Percentiles rank a stretch among this genome's conserved stretches.
phyloP scores from a whole-genome alignment of 2,888 invertebrate species.

The Clanis bilineata region DNA sequence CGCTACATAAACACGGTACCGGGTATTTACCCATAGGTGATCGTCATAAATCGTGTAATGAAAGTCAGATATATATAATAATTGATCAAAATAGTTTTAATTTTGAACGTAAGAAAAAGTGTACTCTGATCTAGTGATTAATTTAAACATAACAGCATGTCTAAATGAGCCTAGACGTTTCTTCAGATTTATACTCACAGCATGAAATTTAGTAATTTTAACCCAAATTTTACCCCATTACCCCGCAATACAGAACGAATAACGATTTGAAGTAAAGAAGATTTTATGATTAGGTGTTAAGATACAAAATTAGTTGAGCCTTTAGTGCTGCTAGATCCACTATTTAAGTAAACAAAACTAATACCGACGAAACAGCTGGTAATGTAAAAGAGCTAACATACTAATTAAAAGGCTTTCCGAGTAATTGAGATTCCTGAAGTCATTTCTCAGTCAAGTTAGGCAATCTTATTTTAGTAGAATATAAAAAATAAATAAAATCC shows the following conservation, averaged over 20 bases:
- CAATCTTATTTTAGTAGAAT: too few relatives aligned
- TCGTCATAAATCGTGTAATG: constrained; percentile 45
- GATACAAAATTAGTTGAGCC: background rate
- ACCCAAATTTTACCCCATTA: background rate
- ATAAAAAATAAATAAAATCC: too few relatives aligned
- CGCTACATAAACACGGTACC: constrained; percentile 61
- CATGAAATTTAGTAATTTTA: constrained; percentile 12
- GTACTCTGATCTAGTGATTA: constrained; percentile 18
- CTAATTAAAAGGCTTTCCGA: constrained; percentile 44
- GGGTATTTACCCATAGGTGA: constrained; percentile 53
- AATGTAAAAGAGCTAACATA: constrained; percentile 63
- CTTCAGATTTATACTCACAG: constrained; percentile 9
- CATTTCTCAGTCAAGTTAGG: background rate
- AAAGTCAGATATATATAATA: constrained; percentile 25
- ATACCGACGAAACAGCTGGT: constrained; percentile 33
- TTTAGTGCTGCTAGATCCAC: constrained; percentile 10
- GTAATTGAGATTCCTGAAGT: background rate
- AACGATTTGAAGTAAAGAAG: background rate
- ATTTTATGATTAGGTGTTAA: background rate
- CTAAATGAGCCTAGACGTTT: constrained; percentile 18
- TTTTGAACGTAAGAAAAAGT: constrained; percentile 4
- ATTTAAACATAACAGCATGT: constrained; percentile 60
- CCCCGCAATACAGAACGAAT: background rate
- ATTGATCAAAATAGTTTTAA: constrained; percentile 20
- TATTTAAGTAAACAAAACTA: constrained; percentile 4